These are phyloP conservation scores for Amniataba percoides DNA, from an alignment of 2,797 vertebrate species.

Conservation along the genomic window DNA sequence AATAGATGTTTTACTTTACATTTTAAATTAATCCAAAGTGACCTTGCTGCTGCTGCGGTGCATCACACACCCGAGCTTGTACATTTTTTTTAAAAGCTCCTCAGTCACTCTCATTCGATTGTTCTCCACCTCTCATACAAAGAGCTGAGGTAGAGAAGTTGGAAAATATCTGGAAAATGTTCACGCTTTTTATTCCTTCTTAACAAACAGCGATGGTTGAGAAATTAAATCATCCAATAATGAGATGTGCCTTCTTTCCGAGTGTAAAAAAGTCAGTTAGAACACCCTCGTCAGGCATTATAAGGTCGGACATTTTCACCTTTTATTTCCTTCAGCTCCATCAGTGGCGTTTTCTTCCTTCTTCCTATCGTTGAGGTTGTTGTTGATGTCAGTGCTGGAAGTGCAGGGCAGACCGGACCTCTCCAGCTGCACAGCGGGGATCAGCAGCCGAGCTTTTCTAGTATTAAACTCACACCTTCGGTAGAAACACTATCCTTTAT, in stretches of 20 bases:
- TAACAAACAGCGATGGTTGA: background rate
- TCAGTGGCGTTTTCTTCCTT: background rate
- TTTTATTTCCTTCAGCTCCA: background rate
- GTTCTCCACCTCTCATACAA: constrained; percentile 17
- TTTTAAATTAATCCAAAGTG: constrained; percentile 24
- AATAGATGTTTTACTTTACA: constrained; percentile 44
- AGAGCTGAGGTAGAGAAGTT: background rate
- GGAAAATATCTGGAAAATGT: background rate
- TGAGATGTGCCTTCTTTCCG: constrained; percentile 1
- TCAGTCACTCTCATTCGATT: background rate
- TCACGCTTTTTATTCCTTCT: constrained; percentile 1
- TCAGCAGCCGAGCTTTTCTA: constrained; percentile 49
- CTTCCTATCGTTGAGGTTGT: background rate
- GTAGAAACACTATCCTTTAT: constrained; percentile 55
- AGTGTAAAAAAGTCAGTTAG: background rate
- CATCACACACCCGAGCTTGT: background rate
- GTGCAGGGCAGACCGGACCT: constrained; percentile 19
- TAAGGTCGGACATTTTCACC: background rate
- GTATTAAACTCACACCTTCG: constrained; percentile 60
- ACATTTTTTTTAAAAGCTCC: constrained; percentile 7
- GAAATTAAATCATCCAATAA: constrained; percentile 5
- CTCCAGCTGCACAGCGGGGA: constrained; percentile 35
- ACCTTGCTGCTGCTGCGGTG: constrained; percentile 33
- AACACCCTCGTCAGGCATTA: background rate
- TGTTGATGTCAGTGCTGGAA: constrained; percentile 20